Evolutionary conservation across 2,113 vertebrate species (phyloP), one percentile per base, ranked within the genome.

Genomic region (Lynx canadensis): DNA sequence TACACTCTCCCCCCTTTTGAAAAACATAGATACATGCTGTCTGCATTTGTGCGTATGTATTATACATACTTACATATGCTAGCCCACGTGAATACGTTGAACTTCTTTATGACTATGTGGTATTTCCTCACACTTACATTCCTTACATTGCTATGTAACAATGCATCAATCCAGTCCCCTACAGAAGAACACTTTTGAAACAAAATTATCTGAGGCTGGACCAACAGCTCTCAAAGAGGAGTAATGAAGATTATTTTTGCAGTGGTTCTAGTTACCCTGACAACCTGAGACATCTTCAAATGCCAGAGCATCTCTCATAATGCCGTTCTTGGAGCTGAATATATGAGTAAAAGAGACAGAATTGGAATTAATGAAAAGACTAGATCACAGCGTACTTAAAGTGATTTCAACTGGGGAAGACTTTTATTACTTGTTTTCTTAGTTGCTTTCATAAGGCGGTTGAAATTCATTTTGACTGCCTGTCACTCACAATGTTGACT

Each of bases 111-210:
- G 21, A 50, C 50, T 31, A 2, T 29, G 8, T 76, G 33, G 50
- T 94, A 63, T 89, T 96, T 95, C 25, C 36, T 93, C 33, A 81
- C 74, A 60, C 10, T 45, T 45, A 45, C 45, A 45, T 96, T 95
- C 25, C 36, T 93, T 45, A 81, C 74, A 60, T 7, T 60, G 45
- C 65, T 73, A n/a, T 16, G 36, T 68, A 52, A 66, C 4, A n/a
- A 4, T 25, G 48, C 69, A n/a, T 89, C 84, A 78, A 87, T 38
- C 8, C 6, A 55, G n/a, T 45, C 29, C 21, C 45, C 19, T 33
- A 4, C 18, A 18, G 41, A 86, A 88, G 60, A 93, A n/a, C 23
- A 65, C 74, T 89, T 81, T 50, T 91, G 23, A 95, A 80, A 55
- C 1, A 21, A 33, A 38, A 21, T 87, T 13, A 36, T 76, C n/a